Conservation (phyloP, 2,888 invertebrate species). For the Scaptodrosophila latifasciaeformis region DNA sequence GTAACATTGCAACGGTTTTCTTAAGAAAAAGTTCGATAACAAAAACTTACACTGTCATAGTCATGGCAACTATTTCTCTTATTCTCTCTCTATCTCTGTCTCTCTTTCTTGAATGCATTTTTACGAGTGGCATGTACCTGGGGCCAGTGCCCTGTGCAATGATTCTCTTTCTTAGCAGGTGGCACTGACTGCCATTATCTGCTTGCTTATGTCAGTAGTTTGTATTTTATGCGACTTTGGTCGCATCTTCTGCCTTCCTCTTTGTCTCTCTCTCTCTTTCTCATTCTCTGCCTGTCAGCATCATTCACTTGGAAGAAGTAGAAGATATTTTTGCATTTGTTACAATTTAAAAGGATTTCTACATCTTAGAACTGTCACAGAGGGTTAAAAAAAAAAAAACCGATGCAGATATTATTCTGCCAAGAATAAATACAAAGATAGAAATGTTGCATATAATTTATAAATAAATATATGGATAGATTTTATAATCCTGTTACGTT, state of each 20-base stretch:
- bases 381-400: too few relatives aligned
- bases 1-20: slow-evolving; percentile 23
- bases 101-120: too few relatives aligned
- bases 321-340: slow-evolving; percentile 50
- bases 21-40: slow-evolving; percentile 39
- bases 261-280: neutral
- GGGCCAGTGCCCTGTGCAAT: too few relatives aligned
- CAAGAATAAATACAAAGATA: too few relatives aligned
- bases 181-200: neutral
- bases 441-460: too few relatives aligned
- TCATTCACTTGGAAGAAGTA: neutral
- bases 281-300: neutral
- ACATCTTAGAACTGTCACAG: too few relatives aligned
- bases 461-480: too few relatives aligned
- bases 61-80: too few relatives aligned
- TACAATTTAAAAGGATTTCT: slow-evolving; percentile 58
- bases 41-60: neutral
- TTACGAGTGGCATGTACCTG: too few relatives aligned
- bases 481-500: neutral
- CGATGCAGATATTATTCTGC: too few relatives aligned
- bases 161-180: too few relatives aligned
- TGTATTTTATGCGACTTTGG: slow-evolving; percentile 6
- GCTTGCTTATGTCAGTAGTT: neutral
- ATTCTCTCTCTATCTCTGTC: too few relatives aligned
- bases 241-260: neutral